These are phyloP conservation scores for Hyperoodon ampullatus DNA, from an alignment of 2,113 vertebrate species.

Conservation along the genomic window DNA sequence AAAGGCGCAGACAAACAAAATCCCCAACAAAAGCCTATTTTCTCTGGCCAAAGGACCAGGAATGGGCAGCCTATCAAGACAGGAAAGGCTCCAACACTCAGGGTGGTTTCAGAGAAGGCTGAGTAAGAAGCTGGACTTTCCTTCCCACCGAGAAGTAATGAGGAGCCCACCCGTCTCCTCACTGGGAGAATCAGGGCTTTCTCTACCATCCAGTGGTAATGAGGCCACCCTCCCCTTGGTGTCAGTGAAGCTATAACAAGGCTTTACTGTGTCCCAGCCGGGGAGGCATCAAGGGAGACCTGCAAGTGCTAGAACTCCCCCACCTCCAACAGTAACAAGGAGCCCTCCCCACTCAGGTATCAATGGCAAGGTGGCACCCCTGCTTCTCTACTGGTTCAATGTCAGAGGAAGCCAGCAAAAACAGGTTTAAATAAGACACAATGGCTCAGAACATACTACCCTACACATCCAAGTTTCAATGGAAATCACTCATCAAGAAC, in stretches of 20 bases:
- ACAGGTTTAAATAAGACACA: not conserved
- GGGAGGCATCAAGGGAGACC: rapidly evolving
- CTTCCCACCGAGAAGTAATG: not conserved
- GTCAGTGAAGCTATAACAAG: not conserved
- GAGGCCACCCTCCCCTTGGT: not conserved
- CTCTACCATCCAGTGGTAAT: rapidly evolving
- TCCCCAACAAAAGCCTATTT: not conserved
- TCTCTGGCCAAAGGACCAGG: not conserved
- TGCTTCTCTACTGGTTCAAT: too few relatives aligned
- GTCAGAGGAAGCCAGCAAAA: not conserved
- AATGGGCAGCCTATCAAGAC: not conserved
- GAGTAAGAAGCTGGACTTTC: not conserved
- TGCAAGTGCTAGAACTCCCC: rapidly evolving
- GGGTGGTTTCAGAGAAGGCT: not conserved
- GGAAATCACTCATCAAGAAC: not conserved
- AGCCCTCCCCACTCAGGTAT: not conserved
- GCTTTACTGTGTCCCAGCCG: rapidly evolving
- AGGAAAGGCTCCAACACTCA: too few relatives aligned
- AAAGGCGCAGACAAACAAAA: not conserved
- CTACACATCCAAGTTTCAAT: not conserved
- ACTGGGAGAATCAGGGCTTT: not conserved
- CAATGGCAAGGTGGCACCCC: rapidly evolving
- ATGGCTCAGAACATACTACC: not conserved
- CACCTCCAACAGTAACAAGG: not conserved
- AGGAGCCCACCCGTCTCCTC: not conserved